These are phyloP conservation scores for Holotrichia oblita DNA, from an alignment of 1,140 invertebrate genomes.

Conservation along the genomic window DNA sequence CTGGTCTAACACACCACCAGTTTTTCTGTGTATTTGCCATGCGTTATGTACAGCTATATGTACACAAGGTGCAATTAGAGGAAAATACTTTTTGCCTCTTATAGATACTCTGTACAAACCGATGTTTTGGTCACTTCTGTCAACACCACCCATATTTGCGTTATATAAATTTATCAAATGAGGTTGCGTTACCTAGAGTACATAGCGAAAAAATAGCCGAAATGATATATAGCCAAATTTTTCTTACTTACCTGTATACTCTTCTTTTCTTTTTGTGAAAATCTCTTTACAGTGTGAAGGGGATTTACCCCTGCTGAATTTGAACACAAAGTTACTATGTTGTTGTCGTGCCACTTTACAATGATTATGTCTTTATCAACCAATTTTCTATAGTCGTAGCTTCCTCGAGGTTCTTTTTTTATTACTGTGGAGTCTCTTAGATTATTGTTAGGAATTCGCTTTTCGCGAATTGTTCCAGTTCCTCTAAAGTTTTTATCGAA, in stretches of 20 bases:
- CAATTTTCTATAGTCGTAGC: conserved; percentile 36
- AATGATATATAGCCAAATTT: too few relatives aligned
- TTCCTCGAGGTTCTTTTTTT: conserved; percentile 36
- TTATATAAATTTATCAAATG: background rate
- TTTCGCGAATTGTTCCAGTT: conserved; percentile 36
- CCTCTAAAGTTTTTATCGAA: conserved; percentile 1
- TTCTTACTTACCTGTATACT: too few relatives aligned
- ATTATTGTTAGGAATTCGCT: conserved; percentile 21
- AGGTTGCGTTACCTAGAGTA: background rate
- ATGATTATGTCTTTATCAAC: conserved; percentile 17
- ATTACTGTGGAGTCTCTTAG: background rate
- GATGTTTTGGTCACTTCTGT: conserved; percentile 48
- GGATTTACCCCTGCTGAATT: too few relatives aligned
- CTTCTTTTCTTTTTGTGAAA: conserved; percentile 22
- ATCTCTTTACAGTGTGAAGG: too few relatives aligned
- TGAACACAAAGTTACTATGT: too few relatives aligned
- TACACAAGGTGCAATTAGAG: conserved; percentile 49
- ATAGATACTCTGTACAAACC: conserved; percentile 51
- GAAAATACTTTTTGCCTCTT: conserved; percentile 54
- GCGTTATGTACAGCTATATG: conserved; percentile 39
- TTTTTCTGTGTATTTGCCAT: conserved; percentile 34
- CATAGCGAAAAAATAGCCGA: too few relatives aligned
- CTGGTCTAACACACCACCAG: background rate
- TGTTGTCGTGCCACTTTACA: too few relatives aligned
- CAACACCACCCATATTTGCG: too few relatives aligned